phyloP scores from a whole-genome alignment of 1,140 invertebrate species.

The Alviniconcha marisindica region DNA sequence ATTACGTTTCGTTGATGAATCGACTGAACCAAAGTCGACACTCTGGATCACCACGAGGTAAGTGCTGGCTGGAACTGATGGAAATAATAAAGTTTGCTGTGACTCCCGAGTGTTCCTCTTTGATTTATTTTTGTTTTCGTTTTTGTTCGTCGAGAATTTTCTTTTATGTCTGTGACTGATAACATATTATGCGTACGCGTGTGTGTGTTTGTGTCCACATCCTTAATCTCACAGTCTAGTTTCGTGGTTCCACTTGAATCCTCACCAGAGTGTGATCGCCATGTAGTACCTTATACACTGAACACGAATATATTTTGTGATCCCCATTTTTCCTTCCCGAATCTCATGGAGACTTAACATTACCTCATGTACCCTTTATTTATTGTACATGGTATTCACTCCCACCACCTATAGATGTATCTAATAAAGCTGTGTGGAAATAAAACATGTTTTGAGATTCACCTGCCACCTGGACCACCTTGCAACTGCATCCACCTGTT shows the following conservation, averaged over 20 bases:
- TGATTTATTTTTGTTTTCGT: conserved; percentile 24
- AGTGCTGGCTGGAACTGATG: background rate
- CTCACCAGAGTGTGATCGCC: too few species aligned
- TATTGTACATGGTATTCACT: background rate
- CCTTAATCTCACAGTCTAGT: too few species aligned
- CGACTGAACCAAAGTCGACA: too few species aligned
- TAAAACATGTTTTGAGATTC: background rate
- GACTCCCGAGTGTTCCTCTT: conserved; percentile 42
- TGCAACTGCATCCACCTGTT: background rate
- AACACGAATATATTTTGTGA: too few species aligned
- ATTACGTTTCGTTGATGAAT: too few species aligned
- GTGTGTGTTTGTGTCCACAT: conserved; percentile 12
- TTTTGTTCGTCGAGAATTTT: background rate
- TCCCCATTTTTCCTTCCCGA: too few species aligned
- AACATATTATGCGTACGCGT: background rate
- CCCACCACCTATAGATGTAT: background rate
- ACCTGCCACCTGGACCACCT: background rate
- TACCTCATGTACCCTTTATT: background rate
- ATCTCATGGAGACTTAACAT: too few species aligned
- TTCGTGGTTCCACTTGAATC: too few species aligned
- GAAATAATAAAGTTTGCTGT: conserved; percentile 50
- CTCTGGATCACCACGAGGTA: background rate
- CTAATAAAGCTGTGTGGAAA: background rate
- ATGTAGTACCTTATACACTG: too few species aligned
- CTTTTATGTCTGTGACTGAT: too few species aligned